Evolutionary conservation across 2,113 vertebrate species (phyloP), one percentile per base, ranked within the genome.

Genomic region (Melospiza georgiana): DNA sequence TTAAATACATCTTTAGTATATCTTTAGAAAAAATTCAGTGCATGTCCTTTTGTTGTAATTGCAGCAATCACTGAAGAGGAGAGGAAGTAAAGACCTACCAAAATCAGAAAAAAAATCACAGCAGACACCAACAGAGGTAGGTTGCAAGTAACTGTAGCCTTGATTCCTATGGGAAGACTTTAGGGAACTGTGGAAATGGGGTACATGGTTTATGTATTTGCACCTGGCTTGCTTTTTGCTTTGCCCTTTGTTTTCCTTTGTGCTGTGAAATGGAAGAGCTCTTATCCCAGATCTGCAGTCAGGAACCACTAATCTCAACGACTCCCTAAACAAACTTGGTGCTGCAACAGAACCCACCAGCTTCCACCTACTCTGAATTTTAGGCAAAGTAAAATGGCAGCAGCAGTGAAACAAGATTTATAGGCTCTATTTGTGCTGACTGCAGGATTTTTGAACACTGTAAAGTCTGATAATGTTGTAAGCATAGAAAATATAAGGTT

Each of bases 31-130:
- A 69, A 75, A 59, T 57, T 87, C 82, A 78, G 14, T 65, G 46
- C 92, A 52, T 84, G 35, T 84, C 28, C 67, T 74, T 97, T 87
- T 65, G 91, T 95, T 96, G 15, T 44, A 79, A 78, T 97, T 95
- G 89, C 94, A 99, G 99, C 98, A 99, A 78, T 99, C 98, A 15
- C 96, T 99, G 88, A 99, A 99, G 96, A 99, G 99, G 97, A 99
- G 99, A 98, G 99, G 99, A 92, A 99, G 98, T 92, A 99, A 99
- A 98, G 99, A 99, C 79, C 97, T 97, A 24, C 99, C 98, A 85
- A 99, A 98, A 97, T 98, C 98, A 87, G 99, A 99, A 94, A 99
- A 98, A 88, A 99, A 97, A 96, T 55, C 97, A 76, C 98, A 98
- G 87, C 99, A 99, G 97, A 99, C 99, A 48, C 98, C 99, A 46